Conservation (phyloP, 1,140 invertebrate species). For the Bombus impatiens region DNA sequence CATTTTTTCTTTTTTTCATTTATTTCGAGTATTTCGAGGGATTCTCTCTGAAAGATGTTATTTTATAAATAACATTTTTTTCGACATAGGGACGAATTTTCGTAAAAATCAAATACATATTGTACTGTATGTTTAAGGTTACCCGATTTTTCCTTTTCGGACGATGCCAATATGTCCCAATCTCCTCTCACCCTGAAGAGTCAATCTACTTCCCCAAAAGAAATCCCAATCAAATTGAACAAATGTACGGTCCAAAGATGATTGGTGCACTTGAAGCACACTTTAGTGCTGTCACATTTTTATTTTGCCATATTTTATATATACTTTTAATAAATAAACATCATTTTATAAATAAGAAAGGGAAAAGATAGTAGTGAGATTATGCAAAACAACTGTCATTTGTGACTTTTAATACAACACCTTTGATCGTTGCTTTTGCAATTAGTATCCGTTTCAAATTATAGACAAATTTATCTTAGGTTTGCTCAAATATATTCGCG, state of each 20-base stretch:
- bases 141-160: slow-evolving; percentile 37
- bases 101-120: not conserved
- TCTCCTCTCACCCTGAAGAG: not conserved
- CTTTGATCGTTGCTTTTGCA: not conserved
- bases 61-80: not conserved
- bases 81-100: not conserved
- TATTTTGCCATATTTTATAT: slow-evolving; percentile 10
- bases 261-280: not conserved
- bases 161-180: not conserved
- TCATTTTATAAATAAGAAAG: not conserved
- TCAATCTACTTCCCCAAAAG: not conserved
- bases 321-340: slow-evolving; percentile 11
- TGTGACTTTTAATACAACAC: not conserved
- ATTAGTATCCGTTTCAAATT: not conserved
- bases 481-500: slow-evolving; percentile 11
- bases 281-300: slow-evolving; percentile 3
- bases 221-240: not conserved
- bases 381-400: not conserved
- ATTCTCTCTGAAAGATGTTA: not conserved
- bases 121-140: slow-evolving; percentile 44
- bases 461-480: not conserved
- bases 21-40: not conserved
- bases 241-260: not conserved
- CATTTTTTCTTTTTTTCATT: not conserved
- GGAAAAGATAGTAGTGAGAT: too few species aligned